Evolutionary conservation across 1,140 invertebrate species (phyloP), one percentile per base, ranked within the genome.

Genomic region (Acromyrmex charruanus): DNA sequence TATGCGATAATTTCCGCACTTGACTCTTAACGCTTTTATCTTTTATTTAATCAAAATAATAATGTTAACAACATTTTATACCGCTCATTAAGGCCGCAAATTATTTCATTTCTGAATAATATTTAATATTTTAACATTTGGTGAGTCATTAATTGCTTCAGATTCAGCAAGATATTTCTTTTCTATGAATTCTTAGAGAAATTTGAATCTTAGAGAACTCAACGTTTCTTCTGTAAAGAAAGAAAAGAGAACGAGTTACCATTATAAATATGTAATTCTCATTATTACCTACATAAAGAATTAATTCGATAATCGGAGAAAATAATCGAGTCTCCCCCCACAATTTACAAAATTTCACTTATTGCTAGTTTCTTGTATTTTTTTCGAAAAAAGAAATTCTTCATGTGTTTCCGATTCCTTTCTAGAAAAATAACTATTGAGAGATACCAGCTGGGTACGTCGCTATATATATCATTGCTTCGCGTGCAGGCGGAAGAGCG

Each of bases 381-480:
- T 39, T 21, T 21, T 39, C 1, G 31, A 71, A 58, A 16, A 4
- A 71, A 71, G 10, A 72, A 81, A 59, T 49, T 7, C 1, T 21
- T 71, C 35, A 16, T 25, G 14, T 71, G 71, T 28, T 51, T 25
- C 7, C n/a, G 31, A 53, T 79, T 25, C n/a, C 28, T 72, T 59
- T n/a, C 18, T 53, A 44, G 35, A 49, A 31, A 7, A 44, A 59
- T 72, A 21, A 49, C 16, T 61, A 72, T 16, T 35, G 25, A 71
- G 35, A 25, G 71, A 14, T 35, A 31, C 55, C 77, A 88, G 74
- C 68, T 79, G 44, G 53, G 0, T 51, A 59, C 28, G n/a, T 71
- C 77, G 59, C 18, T 35, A 35, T 6, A 35, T 35, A 16, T 69
- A 69, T 72, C 44, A n/a, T 39, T n/a, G 21, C 21, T 18, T 31